Evolutionary conservation across 2,797 vertebrate species (phyloP).

Genomic region (Acropternis orthonyx): DNA sequence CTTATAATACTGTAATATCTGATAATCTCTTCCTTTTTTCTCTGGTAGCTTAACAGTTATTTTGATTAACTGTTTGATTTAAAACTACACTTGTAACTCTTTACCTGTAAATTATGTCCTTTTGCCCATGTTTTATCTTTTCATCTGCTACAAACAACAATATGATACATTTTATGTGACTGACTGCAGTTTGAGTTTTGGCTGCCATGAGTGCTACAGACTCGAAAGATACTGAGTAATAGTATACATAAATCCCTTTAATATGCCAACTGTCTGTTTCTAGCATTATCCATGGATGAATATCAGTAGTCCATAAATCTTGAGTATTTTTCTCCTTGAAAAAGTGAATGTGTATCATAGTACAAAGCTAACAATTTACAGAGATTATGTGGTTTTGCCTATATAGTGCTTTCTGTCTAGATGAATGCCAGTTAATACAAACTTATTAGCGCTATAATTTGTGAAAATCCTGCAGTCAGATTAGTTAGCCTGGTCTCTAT

Average conservation of each 20-base stretch:
- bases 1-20: neutral
- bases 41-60: neutral
- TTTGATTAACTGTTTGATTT: neutral
- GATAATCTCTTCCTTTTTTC: neutral
- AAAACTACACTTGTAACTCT: neutral
- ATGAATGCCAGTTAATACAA: neutral
- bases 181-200: neutral
- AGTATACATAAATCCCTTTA: neutral
- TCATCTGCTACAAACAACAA: neutral
- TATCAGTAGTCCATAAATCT: neutral
- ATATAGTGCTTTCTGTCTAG: neutral
- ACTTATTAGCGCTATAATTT: neutral
- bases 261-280: neutral
- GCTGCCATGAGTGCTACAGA: neutral
- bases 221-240: neutral
- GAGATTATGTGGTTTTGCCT: neutral
- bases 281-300: neutral
- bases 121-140: neutral
- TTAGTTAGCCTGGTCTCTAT: neutral
- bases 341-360: neutral
- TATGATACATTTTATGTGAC: neutral
- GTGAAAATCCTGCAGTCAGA: neutral
- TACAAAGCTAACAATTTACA: neutral
- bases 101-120: neutral
- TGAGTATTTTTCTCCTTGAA: neutral